Evolutionary conservation across 2,113 vertebrate species (phyloP), one percentile per base, ranked within the genome.

Genomic region (Cephalopterus ornatus): DNA sequence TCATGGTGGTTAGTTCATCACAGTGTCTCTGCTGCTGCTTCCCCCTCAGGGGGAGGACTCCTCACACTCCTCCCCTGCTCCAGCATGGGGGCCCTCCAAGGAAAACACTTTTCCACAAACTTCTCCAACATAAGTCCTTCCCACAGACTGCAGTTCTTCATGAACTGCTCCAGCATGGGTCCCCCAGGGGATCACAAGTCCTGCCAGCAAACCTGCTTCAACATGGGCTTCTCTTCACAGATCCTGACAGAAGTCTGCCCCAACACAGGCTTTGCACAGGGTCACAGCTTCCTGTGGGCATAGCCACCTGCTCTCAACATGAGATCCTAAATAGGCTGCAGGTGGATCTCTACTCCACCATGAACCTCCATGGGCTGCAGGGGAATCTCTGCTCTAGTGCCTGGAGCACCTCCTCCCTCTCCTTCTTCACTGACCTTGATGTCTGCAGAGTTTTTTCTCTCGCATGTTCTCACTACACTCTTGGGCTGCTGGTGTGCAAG

Each of bases 321-420:
- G 26, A 65, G 4, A 67, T 56, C 55, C 55, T 56, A 33, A n/a
- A 32, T 4, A 26, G 30, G 44, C 26, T 49, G 35, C 16, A 42
- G 21, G 32, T 27, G 10, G 37, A 72, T 58, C 13, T n/a, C 32
- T 56, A 8, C 32, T 56, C 55, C 55, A 58, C 33, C 55, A 58
- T n/a, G 21, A 19, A 23, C 55, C 32, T 58, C 55, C 18, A 19
- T 0, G 0, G 9, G 8, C 33, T 42, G 19, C 41, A 66, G 23
- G 21, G 21, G 52, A 50, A 50, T 19, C 26, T 59, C 14, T 58
- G 26, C 26, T 59, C 62, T 42, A 26, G 20, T 50, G 32, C 35
- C 50, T 35, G 16, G 12, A 27, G 32, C 52, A 50, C 26, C 24
- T 35, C 35, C 44, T 76, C 26, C 21, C 21, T 21, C 16, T 32